Evolutionary conservation across 2,113 vertebrate genomes (phyloP), one percentile per base, ranked within the genome.

Genomic region (Xiphorhynchus elegans): DNA sequence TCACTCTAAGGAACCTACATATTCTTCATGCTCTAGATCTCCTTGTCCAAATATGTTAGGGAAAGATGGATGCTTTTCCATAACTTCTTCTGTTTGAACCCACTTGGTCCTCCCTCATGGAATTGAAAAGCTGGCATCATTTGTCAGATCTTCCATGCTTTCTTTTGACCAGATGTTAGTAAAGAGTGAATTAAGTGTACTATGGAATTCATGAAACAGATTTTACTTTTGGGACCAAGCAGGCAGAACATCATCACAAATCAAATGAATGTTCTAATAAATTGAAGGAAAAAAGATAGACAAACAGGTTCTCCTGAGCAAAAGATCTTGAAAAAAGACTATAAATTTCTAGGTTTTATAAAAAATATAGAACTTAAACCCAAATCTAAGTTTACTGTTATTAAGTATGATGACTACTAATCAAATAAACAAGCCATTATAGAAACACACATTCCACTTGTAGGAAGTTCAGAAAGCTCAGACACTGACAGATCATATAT

Each of bases 1-100:
- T 84, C 68, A 75, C 44, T 95, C 56, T 68, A 59, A 91, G 72
- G 68, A 97, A 66, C 35, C 19, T 92, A 62, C 39, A 52, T 68
- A 91, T 86, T 96, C 89, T 94, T 97, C 90, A 96, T 92, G 91
- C 95, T 97, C 93, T 87, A 97, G 64, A 95, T 96, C 66, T 93
- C 49, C 55, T 35, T 95, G 91, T 96, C 95, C 91, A 89, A 97
- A 75, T 82, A 76, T 46, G 62, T 96, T 94, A 97, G 46, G 42
- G 33, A 91, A 68, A 87, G 79, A 91, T 94, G 84, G 42, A 93
- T 94, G 85, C 33, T 92, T 93, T 96, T 78, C 42, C 67, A 13
- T 81, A 74, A 79, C 63, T 39, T 17, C 19, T 90, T 88, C 58
- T 67, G 12, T 75, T 76, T 94, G 44, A 96, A 87, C 79, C 66